Conservation (phyloP, 2,113 vertebrate species). For the Cyanoramphus novaezelandiae region DNA sequence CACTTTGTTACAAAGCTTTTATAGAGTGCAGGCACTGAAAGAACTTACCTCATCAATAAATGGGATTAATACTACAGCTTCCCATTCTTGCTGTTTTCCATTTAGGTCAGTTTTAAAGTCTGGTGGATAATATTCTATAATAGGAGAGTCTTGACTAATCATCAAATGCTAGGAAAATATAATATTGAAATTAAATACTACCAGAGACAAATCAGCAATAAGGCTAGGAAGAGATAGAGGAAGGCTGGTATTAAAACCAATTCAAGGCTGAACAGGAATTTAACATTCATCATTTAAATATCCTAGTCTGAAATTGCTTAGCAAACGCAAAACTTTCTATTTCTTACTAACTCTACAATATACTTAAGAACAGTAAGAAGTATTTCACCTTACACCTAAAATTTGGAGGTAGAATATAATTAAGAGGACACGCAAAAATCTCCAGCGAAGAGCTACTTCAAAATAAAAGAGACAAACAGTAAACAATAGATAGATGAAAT, state of each 20-base stretch:
- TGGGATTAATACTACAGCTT: conserved; percentile 96
- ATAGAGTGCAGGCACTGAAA: not conserved
- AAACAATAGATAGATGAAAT: not conserved
- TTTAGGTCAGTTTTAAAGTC: conserved; percentile 99
- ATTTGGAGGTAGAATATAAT: not conserved
- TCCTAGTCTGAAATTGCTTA: not conserved
- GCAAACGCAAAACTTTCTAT: not conserved
- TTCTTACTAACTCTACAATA: not conserved
- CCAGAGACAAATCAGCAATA: not conserved
- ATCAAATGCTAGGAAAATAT: conserved; percentile 86
- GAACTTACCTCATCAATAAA: conserved; percentile 93
- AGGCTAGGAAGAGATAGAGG: not conserved
- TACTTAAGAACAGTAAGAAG: not conserved
- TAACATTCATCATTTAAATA: not conserved
- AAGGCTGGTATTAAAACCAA: not conserved
- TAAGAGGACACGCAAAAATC: not conserved
- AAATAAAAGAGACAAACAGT: not conserved
- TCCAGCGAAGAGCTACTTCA: not conserved
- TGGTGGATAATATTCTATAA: conserved; percentile 93
- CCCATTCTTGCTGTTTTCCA: conserved; percentile 98
- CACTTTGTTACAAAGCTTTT: not conserved
- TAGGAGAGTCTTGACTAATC: conserved; percentile 87
- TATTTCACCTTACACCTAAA: not conserved
- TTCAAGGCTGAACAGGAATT: not conserved
- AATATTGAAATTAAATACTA: not conserved